Evolutionary conservation across 2,113 vertebrate genomes (phyloP), one percentile per base, ranked within the genome.

Genomic region (Indri indri): DNA sequence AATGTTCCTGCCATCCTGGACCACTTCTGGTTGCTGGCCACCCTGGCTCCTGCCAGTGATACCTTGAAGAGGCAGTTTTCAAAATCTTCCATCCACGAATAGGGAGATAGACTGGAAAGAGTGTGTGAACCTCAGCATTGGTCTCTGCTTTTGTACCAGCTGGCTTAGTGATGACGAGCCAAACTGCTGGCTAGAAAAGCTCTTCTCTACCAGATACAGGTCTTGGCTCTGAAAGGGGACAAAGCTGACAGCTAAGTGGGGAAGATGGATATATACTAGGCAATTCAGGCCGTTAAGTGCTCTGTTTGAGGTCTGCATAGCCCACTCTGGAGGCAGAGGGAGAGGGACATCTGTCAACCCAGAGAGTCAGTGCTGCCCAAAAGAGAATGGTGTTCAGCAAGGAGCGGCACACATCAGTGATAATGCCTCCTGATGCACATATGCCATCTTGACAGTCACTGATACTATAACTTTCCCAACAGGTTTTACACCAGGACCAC

Each of bases 401-500:
- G 61, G 17, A 66, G 14, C 42, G 45, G 16, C 40, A 17, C 2
- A 18, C 27, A 4, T 34, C 30, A 8, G 14, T 70, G 57, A 54
- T 61, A 16, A n/a, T 34, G 34, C 23, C 27, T 85, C 87, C 37
- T 77, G 50, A 3, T 71, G 50, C 37, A 30, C 10, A 34, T 22
- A 4, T 47, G 57, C 65, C 22, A 0, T 50, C 76, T 94, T 87
- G 54, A 59, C 65, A 47, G 5, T 34, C 47, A 73, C 45, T 84
- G 10, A 71, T 59, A 59, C 50, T 71, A 3, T 63, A 30, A 91
- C 82, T 97, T 89, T 74, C 82, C 89, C 74, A 40, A 34, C 96
- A 99, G 99, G 99, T 70, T 99, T 99, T 97, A 97, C 98, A 93
- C 97, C 99, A 98, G 99, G 99, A 95, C 98, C 99, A 95, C 99